phyloP scores from a whole-genome alignment of 2,113 vertebrate species.

The Macroglossus sobrinus region DNA sequence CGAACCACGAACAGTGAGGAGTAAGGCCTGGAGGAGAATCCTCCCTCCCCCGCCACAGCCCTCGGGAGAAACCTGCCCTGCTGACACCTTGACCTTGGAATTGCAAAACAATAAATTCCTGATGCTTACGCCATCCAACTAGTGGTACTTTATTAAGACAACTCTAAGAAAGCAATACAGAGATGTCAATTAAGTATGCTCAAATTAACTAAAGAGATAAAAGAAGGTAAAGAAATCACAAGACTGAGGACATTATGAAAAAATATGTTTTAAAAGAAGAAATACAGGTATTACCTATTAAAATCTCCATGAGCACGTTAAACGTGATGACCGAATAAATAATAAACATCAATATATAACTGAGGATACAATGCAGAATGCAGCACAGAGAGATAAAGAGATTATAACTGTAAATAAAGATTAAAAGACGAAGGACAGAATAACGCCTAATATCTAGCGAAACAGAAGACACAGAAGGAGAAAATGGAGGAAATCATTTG shows the following conservation, averaged over 20 bases:
- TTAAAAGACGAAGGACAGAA: background rate
- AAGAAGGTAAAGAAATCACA: background rate
- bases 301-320: background rate
- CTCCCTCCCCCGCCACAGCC: background rate
- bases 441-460: background rate
- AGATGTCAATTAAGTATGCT: background rate
- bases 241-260: background rate
- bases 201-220: background rate
- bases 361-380: background rate
- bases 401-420: background rate
- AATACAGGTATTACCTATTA: background rate
- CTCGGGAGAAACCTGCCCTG: background rate
- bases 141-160: background rate
- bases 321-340: background rate
- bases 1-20: background rate
- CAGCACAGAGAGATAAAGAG: background rate
- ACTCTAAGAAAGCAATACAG: background rate
- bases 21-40: background rate
- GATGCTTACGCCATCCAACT: background rate
- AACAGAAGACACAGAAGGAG: background rate
- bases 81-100: background rate
- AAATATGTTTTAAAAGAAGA: background rate
- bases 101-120: background rate
- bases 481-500: background rate
- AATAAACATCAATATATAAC: background rate